phyloP scores from a whole-genome alignment of 2,797 vertebrate genomes.

The Muscicapa comitata region DNA sequence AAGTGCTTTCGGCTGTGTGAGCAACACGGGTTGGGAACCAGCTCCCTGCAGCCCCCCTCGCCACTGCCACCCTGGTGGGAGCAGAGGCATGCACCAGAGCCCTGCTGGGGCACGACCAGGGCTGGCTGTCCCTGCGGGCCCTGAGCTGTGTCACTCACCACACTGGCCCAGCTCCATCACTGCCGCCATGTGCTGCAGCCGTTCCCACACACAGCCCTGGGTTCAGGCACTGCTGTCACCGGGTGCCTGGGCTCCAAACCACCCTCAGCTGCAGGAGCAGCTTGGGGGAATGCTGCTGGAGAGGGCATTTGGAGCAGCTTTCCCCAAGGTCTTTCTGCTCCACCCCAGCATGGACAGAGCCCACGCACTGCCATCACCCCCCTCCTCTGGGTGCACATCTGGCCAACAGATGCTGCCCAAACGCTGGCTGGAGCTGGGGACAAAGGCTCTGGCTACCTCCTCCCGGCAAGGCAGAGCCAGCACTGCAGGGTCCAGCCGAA shows the following conservation, averaged over 20 bases:
- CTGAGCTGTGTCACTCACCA: background rate
- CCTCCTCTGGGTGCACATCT: background rate
- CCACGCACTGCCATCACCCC: fast-evolving
- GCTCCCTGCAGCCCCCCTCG: background rate
- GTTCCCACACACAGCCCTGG: fast-evolving
- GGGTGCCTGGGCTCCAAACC: background rate
- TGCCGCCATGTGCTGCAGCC: fast-evolving
- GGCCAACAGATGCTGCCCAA: conserved; percentile 39
- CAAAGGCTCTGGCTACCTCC: background rate
- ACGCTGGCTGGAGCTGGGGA: background rate
- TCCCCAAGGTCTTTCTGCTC: background rate
- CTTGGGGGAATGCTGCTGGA: fast-evolving
- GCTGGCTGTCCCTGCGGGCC: background rate
- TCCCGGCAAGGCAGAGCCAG: background rate
- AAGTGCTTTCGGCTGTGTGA: background rate
- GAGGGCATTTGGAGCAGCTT: background rate
- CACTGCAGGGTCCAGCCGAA: fast-evolving
- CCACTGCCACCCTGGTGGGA: fast-evolving
- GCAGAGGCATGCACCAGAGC: fast-evolving
- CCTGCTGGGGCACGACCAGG: background rate
- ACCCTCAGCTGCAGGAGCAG: fast-evolving
- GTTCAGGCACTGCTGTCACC: fast-evolving
- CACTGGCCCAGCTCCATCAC: background rate
- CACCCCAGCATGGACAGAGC: background rate
- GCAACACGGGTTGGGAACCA: background rate